Evolutionary conservation across 2,888 invertebrate genomes (phyloP), one percentile per base, ranked within the genome.

Genomic region (Drosophila prolongata): DNA sequence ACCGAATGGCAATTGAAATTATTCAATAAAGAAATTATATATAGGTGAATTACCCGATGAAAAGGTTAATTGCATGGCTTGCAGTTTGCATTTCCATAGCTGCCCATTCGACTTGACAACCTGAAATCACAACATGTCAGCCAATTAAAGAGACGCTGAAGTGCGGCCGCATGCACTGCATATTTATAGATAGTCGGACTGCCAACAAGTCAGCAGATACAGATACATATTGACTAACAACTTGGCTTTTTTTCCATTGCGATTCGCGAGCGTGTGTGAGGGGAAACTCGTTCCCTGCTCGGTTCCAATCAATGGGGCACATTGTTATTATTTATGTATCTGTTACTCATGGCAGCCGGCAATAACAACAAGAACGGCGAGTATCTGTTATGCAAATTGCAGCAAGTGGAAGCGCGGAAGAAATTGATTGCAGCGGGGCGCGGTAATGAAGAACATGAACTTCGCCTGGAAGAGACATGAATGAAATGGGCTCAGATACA

Each of bases 261-360:
- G 72, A 71, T 74, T 75, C 49, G 55, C 19, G 40, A 30, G 54
- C 55, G 59, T 59, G 59, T 59, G 58, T 34, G 59, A 8, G 61
- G 46, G 35, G 52, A 71, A 84, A 84, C 83, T 76, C 69, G 89
- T 84, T 88, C 88, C 61, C 65, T 57, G 69, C 62, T 52, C 69
- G 57, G 59, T 16, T 53, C 62, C 87, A 88, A 84, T 84, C 84
- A 84, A 84, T 84, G 87, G 66, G 60, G 75, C 60, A 83, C 80
- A 83, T 87, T 84, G 87, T 85, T 85, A 89, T 86, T 76, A 61
- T 76, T 80, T 83, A 69, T 87, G 79, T 84, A 80, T 85, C 84
- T 85, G 89, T 89, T 77, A 89, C 84, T 85, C 84, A 86, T 84
- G 89, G 87, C 87, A 84, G 88, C 83, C 73, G 72, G 54, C 69